Evolutionary conservation across 2,113 vertebrate species (phyloP).

Genomic region (Serilophus lunatus): DNA sequence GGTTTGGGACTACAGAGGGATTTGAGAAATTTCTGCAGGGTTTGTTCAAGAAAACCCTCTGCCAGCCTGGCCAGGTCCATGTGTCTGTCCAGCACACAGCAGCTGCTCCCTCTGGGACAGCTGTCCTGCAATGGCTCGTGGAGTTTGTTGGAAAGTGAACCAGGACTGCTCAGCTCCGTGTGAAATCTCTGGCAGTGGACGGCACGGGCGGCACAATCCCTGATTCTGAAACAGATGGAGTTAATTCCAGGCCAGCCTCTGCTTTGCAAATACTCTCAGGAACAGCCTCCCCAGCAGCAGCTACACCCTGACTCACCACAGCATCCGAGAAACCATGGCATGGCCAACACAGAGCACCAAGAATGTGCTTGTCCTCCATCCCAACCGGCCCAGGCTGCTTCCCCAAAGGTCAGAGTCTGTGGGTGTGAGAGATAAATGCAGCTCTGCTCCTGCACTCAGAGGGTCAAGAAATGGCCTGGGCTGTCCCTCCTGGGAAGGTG

Average conservation of each 20-base stretch:
- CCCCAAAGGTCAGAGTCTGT: not conserved
- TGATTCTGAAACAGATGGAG: constrained; percentile 38
- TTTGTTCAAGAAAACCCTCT: not conserved
- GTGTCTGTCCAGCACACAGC: not conserved
- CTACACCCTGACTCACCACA: not conserved
- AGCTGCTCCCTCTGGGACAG: not conserved
- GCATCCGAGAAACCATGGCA: not conserved
- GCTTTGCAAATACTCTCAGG: constrained; percentile 34
- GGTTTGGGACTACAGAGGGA: not conserved
- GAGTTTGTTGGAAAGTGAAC: constrained; percentile 18
- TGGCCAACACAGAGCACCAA: not conserved
- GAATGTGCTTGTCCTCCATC: not conserved
- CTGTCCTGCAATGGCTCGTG: not conserved
- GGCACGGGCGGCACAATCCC: not conserved
- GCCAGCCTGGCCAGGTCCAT: not conserved
- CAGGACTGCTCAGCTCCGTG: constrained; percentile 38
- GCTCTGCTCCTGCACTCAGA: not conserved
- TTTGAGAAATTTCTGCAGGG: not conserved
- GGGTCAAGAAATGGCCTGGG: not conserved
- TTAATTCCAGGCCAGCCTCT: constrained; percentile 30
- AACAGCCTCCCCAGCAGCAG: not conserved
- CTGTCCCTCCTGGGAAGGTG: not conserved
- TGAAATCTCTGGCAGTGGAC: constrained; percentile 33
- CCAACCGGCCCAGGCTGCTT: rapidly evolving
- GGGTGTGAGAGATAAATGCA: not conserved